Evolutionary conservation across 2,797 vertebrate species (phyloP), one percentile per base, ranked within the genome.

Genomic region (Cryptoblepharus egeriae): DNA sequence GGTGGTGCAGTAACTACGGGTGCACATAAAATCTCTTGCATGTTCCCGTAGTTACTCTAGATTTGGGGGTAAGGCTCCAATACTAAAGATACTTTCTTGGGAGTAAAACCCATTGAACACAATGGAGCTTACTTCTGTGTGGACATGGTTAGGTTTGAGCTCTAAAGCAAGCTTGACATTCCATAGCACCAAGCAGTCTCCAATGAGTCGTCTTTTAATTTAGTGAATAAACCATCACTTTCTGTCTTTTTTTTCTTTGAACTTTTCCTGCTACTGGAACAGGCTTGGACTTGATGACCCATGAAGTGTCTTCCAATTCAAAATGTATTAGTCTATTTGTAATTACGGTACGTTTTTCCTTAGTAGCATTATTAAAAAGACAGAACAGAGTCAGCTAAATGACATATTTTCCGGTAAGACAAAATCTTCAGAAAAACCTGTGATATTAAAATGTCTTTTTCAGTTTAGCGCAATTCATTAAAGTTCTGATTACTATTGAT

Each of bases 221-320:
- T 87, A 86, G 86, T 35, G 5, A 90, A 82, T 76, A 86, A 90
- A 70, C 70, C 45, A 65, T 80, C 9, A 26, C 63, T 89, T 83
- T 79, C 39, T 81, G 22, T 55, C 57, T 63, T 74, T 4, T 63
- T 20, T 84, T 8, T 60, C 20, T 30, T 83, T 83, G 42, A 80
- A 8, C 65, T 22, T 61, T 70, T 58, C 7, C 26, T 55, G 85
- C 81, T 63, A 91, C 81, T 78, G 1, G 78, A n/a, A 45, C 20
- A 20, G 20, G 11, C n/a, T 4, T 61, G 57, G 30, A 77, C 1
- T 81, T 69, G 16, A 72, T 72, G 58, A 80, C 30, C 69, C 79
- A 80, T 63, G 58, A 64, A 73, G 79, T 74, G 11, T 12, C 52
- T 81, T 75, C 49, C 35, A 81, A 67, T 8, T 67, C 35, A 75